Percentiles rank a stretch among this genome's conserved stretches.
These are phyloP conservation scores for Watsonalla cultraria DNA, from an alignment of 2,888 invertebrate species.

Conservation along the genomic window DNA sequence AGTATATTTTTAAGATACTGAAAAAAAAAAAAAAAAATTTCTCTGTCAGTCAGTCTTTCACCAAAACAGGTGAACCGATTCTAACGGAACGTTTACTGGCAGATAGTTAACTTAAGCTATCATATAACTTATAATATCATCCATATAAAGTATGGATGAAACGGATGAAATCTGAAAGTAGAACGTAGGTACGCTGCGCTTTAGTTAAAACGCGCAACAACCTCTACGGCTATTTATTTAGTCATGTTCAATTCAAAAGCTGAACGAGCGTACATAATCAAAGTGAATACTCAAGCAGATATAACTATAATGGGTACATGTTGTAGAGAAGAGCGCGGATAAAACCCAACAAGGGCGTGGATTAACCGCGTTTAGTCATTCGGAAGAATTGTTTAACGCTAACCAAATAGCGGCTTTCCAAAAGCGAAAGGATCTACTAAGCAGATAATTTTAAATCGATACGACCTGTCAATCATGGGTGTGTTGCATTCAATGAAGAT, in stretches of 20 bases:
- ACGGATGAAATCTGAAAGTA: no score
- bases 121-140: no score
- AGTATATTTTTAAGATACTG: no score
- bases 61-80: no score
- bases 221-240: conserved; percentile 16
- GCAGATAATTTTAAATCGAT: conserved; percentile 71
- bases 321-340: conserved; percentile 45
- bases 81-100: no score
- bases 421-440: conserved; percentile 65
- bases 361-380: conserved; percentile 62
- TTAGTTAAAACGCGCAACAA: conserved; percentile 27
- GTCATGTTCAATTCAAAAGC: conserved; percentile 36
- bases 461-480: conserved; percentile 66
- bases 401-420: conserved; percentile 69
- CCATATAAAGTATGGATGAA: no score
- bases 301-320: conserved; percentile 21
- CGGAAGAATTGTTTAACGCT: conserved; percentile 77
- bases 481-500: conserved; percentile 44
- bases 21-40: no score
- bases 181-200: no score
- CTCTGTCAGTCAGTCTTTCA: no score
- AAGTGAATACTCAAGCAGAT: conserved; percentile 64
- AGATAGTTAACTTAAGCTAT: no score
- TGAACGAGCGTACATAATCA: conserved; percentile 56
- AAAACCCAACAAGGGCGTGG: conserved; percentile 55